Percentiles rank a stretch among this genome's conserved stretches.
Evolutionary conservation across 2,888 invertebrate genomes (phyloP).

Genomic region (Chrysopilus asiliformis): DNA sequence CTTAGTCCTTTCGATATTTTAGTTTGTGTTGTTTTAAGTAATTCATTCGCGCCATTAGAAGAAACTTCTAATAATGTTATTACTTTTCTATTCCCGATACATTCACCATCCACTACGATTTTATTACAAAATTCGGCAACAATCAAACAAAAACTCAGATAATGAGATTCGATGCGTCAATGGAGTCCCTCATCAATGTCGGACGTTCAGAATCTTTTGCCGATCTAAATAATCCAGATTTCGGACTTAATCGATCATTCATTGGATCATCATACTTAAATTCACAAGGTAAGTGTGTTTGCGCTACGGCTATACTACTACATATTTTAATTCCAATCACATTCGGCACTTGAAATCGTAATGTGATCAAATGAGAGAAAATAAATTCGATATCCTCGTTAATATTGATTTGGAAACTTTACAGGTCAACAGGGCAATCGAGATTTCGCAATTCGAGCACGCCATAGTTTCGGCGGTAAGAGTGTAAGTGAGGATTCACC

Average conservation of each 20-base stretch:
- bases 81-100: not conserved
- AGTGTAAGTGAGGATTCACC: conserved; percentile 40
- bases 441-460: conserved; percentile 27
- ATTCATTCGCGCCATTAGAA: not conserved
- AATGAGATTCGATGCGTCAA: conserved; percentile 67
- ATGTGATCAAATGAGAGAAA: too few species aligned
- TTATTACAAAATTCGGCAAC: not conserved
- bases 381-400: too few species aligned
- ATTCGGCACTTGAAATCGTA: too few species aligned
- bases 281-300: conserved; percentile 23
- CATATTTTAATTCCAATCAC: too few species aligned
- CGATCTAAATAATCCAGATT: conserved; percentile 57
- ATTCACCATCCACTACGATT: not conserved
- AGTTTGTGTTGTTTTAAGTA: too few species aligned
- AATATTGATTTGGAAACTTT: too few species aligned
- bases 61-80: not conserved
- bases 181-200: conserved; percentile 60
- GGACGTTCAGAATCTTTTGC: conserved; percentile 74
- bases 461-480: conserved; percentile 48
- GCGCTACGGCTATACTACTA: not conserved
- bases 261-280: conserved; percentile 19
- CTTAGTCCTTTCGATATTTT: too few species aligned
- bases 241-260: conserved; percentile 17
- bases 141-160: conserved; percentile 39
- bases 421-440: conserved; percentile 22